Base-by-base conservation (phyloP, 1,140 invertebrate species). In the Dinoponera quadriceps region DNA sequence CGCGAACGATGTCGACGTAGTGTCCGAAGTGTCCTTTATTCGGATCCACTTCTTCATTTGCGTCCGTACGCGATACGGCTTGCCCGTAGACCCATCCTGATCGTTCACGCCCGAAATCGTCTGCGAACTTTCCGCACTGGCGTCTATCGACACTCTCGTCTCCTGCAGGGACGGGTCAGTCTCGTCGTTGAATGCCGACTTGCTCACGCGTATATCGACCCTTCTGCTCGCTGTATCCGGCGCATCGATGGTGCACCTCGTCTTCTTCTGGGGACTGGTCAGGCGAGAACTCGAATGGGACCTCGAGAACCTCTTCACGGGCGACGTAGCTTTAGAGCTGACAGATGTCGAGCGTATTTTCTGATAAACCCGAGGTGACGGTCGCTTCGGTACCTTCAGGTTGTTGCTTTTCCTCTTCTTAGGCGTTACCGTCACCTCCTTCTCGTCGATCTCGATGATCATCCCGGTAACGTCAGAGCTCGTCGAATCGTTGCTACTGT, bases 1-100 rank as follows among this genome's bases (percentile, higher is more conserved):
- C 0, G 90, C 90, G 25, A 94, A 94, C 0, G 93, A 94, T 0
- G 94, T 94, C 0, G 94, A 94, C 0, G 91, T 85, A 5, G 38
- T 44, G 29, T 94, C 93, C 0, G 94, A 94, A 1, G 89, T 86
- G 5, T 94, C 91, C 18, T 73, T 85, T n/a, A 90, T 85, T 66
- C 87, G 88, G 5, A 91, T 66, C 1, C 87, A 85, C 11, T 49
- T 88, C 22, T 80, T 90, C 0, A 66, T 81, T 14, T 49, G 55
- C 3, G 82, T 80, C 3, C 57, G 69, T 44, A 91, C 84, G 0
- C 72, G 82, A 48, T 89, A 92, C 1, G 86, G 84, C 13, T 84
- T 89, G 1, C 83, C 84, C 1, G 16, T 11, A 20, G 66, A 20
- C 14, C 60, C 60, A 25, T 75, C 51, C 16, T 77, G 48, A 18